Percentiles rank a stretch among this genome's conserved stretches.
These are phyloP conservation scores for Eupelmus urozonus DNA, from an alignment of 2,888 invertebrate genomes.

Conservation along the genomic window DNA sequence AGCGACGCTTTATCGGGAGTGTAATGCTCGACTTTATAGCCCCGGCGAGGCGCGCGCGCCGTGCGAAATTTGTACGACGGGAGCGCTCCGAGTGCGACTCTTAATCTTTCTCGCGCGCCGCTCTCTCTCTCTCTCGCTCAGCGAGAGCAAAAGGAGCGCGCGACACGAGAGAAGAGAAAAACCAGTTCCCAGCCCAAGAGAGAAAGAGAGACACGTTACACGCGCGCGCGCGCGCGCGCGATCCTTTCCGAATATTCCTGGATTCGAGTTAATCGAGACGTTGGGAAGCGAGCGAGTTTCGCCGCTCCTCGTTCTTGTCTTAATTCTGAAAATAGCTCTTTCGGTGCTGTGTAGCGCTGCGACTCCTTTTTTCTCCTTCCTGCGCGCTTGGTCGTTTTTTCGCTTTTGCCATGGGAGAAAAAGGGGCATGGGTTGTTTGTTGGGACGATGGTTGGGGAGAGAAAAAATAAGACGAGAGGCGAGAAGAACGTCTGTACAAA, in stretches of 20 bases:
- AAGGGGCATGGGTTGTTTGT: too few relatives aligned
- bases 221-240: too few relatives aligned
- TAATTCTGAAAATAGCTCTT: slow-evolving; percentile 54
- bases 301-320: slow-evolving; percentile 41
- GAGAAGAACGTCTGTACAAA: slow-evolving; percentile 46
- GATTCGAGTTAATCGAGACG: slow-evolving; percentile 60
- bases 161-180: slow-evolving; percentile 53
- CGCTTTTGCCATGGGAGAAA: not conserved
- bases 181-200: slow-evolving; percentile 52
- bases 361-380: not conserved
- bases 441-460: too few relatives aligned
- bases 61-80: slow-evolving; percentile 59
- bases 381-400: not conserved
- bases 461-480: slow-evolving; percentile 8
- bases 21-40: slow-evolving; percentile 61
- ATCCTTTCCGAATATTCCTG: slow-evolving; percentile 59
- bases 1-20: slow-evolving; percentile 57
- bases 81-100: slow-evolving; percentile 57
- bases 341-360: not conserved
- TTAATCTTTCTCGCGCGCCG: slow-evolving; percentile 55
- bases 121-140: not conserved
- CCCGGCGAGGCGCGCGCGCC: not conserved
- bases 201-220: slow-evolving; percentile 43
- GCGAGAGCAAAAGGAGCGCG: slow-evolving; percentile 22
- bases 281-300: slow-evolving; percentile 32